Evolutionary conservation across 1,140 invertebrate species (phyloP), one percentile per base, ranked within the genome.

Genomic region (Luehdorfia chinensis): DNA sequence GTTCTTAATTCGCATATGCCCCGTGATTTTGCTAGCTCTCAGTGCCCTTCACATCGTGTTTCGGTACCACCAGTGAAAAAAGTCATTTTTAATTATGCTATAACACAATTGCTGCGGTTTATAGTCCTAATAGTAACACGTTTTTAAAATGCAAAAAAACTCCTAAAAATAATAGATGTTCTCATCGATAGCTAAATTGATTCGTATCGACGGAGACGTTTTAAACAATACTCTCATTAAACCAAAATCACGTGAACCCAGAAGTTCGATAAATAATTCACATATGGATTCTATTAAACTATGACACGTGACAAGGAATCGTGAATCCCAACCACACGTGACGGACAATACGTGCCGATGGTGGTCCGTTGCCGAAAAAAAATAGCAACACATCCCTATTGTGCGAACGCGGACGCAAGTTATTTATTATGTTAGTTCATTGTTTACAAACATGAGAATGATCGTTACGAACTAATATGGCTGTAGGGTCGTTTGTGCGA

Each of bases 141-240:
- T n/a, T n/a, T n/a, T n/a, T n/a, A n/a, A n/a, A n/a, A n/a, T n/a
- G n/a, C n/a, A n/a, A n/a, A n/a, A n/a, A n/a, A n/a, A n/a, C n/a
- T n/a, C n/a, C n/a, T n/a, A n/a, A n/a, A n/a, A n/a, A n/a, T n/a
- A n/a, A n/a, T n/a, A n/a, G n/a, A n/a, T n/a, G n/a, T n/a, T n/a
- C n/a, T n/a, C n/a, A n/a, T n/a, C n/a, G n/a, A n/a, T n/a, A n/a
- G n/a, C n/a, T n/a, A n/a, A n/a, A n/a, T n/a, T n/a, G n/a, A n/a
- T n/a, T n/a, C n/a, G n/a, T n/a, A n/a, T 2, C 19, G 7, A 8
- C 15, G 11, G 6, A 4, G n/a, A 37, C 34, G 34, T 37, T 37
- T 37, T 18, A 37, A n/a, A 37, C 34, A 37, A 37, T 23, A 9
- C 34, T 37, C 18, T 12, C 34, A 37, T 37, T 37, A 37, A 9